phyloP scores from a whole-genome alignment of 2,113 vertebrate genomes.

The Echinops telfairi region DNA sequence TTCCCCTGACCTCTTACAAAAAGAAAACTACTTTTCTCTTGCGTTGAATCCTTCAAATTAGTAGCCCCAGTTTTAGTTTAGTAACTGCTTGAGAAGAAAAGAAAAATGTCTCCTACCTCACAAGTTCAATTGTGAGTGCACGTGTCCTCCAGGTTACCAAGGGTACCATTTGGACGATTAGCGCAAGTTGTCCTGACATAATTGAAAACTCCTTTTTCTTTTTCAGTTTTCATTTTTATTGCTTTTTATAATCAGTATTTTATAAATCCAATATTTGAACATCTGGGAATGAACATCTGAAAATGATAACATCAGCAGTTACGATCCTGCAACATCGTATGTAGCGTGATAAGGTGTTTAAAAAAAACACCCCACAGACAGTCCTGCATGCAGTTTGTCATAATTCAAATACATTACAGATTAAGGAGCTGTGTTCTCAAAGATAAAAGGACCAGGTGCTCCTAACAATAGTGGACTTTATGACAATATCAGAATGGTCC shows the following conservation, averaged over 20 bases:
- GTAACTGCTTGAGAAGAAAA: slow-evolving; percentile 17
- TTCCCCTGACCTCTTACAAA: background rate
- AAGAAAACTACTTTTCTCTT: background rate
- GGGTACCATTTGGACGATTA: background rate
- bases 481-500: background rate
- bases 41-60: background rate
- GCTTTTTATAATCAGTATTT: background rate
- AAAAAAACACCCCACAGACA: background rate
- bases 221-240: background rate
- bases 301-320: background rate
- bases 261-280: background rate
- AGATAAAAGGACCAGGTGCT: slow-evolving; percentile 22
- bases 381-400: background rate
- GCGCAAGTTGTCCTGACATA: background rate
- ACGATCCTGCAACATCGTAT: background rate
- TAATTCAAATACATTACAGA: background rate
- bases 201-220: background rate
- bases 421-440: background rate
- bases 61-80: slow-evolving; percentile 46
- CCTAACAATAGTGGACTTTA: background rate
- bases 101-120: background rate
- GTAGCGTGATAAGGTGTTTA: background rate
- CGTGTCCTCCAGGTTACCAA: background rate
- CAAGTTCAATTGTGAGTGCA: slow-evolving; percentile 22
- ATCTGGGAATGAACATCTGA: background rate